Percentiles rank a stretch among this genome's conserved stretches.
Evolutionary conservation across 2,888 invertebrate species (phyloP).

Genomic region (Tiliacea citrago): DNA sequence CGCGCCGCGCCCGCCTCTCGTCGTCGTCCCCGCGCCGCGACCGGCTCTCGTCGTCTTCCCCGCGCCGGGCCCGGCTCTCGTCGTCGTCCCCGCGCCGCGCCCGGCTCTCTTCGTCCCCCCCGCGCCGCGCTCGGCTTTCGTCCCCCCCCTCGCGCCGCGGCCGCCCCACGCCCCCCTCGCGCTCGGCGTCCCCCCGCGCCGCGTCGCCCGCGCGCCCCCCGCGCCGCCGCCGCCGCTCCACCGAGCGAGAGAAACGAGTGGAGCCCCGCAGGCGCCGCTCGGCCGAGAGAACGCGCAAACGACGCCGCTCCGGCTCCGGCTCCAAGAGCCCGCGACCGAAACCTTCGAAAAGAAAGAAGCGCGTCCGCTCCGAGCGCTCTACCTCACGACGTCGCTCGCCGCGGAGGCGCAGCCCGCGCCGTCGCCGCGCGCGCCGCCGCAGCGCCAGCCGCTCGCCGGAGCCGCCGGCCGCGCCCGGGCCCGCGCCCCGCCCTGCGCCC

Average conservation of each 20-base stretch:
- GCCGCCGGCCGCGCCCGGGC: slow-evolving; percentile 67
- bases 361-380: slow-evolving; percentile 73
- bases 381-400: slow-evolving; percentile 69
- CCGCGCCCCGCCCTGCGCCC: slow-evolving; percentile 63
- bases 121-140: slow-evolving; percentile 67
- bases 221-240: slow-evolving; percentile 67
- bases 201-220: slow-evolving; percentile 62
- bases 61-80: slow-evolving; percentile 67
- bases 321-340: slow-evolving; percentile 71
- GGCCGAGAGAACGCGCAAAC: slow-evolving; percentile 71
- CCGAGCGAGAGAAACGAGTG: slow-evolving; percentile 67
- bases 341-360: slow-evolving; percentile 79
- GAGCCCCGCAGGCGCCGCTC: slow-evolving; percentile 73
- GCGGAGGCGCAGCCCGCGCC: slow-evolving; percentile 70
- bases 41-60: too few relatives aligned
- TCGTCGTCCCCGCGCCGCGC: slow-evolving; percentile 58
- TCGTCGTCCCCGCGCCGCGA: too few relatives aligned
- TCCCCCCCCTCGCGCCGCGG: slow-evolving; percentile 73
- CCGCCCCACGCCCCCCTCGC: slow-evolving; percentile 63
- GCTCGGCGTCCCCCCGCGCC: slow-evolving; percentile 60
- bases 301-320: slow-evolving; percentile 71
- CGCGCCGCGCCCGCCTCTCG: too few relatives aligned
- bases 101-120: slow-evolving; percentile 42
- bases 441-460: slow-evolving; percentile 49
- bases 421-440: slow-evolving; percentile 73